Conservation (phyloP, 2,888 invertebrate species). For the Nezara viridula region DNA sequence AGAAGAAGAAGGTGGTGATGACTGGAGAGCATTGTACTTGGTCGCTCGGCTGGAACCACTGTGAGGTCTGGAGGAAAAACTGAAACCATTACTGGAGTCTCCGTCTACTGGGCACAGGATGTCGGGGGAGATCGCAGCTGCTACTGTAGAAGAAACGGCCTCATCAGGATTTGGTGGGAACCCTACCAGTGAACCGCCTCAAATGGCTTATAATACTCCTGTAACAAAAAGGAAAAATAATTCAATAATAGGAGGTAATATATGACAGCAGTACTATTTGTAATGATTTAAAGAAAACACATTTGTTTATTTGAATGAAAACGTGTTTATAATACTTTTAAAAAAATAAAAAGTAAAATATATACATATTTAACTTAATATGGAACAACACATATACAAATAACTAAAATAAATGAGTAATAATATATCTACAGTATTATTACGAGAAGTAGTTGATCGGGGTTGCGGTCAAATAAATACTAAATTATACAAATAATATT, state of each 20-base stretch:
- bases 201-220: not conserved
- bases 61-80: constrained; percentile 19
- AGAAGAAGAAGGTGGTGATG: not conserved
- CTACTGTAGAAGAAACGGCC: not conserved
- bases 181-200: not conserved
- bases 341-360: too few species aligned
- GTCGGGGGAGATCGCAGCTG: not conserved
- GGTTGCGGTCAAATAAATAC: too few species aligned
- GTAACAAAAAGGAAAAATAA: not conserved
- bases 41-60: constrained; percentile 10
- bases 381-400: too few species aligned
- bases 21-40: constrained; percentile 12
- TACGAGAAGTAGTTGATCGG: too few species aligned
- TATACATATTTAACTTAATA: too few species aligned
- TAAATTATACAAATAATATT: too few species aligned
- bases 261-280: not conserved
- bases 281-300: too few species aligned
- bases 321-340: too few species aligned
- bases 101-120: not conserved
- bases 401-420: too few species aligned
- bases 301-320: too few species aligned
- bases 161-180: constrained; percentile 33
- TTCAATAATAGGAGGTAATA: not conserved
- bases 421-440: too few species aligned
- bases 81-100: not conserved